phyloP scores from a whole-genome alignment of 2,113 vertebrate genomes.

The Microtus oregoni region DNA sequence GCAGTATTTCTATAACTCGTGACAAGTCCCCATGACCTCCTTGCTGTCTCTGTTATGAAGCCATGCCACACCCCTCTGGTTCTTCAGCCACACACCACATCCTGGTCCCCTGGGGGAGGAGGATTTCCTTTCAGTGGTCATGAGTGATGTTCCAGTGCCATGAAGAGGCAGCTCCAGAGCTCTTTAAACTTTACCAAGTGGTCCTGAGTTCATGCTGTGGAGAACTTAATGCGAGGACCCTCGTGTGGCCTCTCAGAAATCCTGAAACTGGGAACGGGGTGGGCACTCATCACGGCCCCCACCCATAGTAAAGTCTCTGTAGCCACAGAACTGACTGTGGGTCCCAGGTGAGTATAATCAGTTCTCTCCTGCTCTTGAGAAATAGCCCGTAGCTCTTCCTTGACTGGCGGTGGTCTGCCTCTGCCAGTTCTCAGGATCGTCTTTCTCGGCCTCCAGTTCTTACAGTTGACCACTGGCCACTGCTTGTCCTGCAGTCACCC shows the following conservation, averaged over 20 bases:
- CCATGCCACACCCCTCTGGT: not conserved
- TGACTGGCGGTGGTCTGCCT: not conserved
- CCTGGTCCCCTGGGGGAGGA: not conserved
- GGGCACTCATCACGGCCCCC: not conserved
- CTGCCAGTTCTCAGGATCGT: not conserved
- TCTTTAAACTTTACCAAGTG: not conserved
- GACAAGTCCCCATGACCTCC: not conserved
- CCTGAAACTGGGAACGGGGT: not conserved
- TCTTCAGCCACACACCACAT: not conserved
- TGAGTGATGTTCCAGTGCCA: no score
- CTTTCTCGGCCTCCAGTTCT: not conserved
- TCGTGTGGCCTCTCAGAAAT: not conserved
- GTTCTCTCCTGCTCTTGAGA: not conserved
- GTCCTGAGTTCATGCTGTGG: not conserved
- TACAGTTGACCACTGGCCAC: not conserved
- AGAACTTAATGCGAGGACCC: not conserved
- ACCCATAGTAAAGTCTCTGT: not conserved
- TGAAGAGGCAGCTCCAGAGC: not conserved
- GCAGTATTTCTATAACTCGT: not conserved
- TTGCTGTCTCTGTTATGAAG: not conserved
- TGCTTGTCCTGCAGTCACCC: not conserved
- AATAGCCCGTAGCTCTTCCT: not conserved
- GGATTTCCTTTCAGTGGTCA: not conserved
- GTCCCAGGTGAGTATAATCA: not conserved
- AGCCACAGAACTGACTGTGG: not conserved